These are phyloP conservation scores for Chionis minor DNA, from an alignment of 2,113 vertebrate genomes.

Conservation along the genomic window DNA sequence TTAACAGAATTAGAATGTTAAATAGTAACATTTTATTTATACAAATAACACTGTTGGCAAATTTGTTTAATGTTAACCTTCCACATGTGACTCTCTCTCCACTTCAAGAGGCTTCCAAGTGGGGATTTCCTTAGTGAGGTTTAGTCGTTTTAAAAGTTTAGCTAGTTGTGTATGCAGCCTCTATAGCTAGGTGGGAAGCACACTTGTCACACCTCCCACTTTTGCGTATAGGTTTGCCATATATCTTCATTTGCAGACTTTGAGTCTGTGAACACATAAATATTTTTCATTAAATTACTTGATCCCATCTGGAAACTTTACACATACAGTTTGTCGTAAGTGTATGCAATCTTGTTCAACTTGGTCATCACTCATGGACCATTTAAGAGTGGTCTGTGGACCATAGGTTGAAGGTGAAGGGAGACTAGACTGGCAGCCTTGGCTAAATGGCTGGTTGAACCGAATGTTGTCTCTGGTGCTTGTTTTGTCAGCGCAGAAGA, in stretches of 20 bases:
- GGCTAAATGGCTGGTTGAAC: background rate
- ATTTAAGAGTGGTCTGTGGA: background rate
- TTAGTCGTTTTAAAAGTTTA: background rate
- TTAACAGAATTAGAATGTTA: background rate
- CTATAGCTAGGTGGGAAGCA: background rate
- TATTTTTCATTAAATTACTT: background rate
- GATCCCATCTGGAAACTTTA: background rate
- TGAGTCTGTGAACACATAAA: background rate
- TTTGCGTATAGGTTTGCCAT: background rate
- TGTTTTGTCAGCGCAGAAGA: background rate
- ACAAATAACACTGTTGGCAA: background rate
- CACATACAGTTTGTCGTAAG: accelerated
- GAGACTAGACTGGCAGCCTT: background rate
- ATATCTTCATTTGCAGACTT: background rate
- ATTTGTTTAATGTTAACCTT: background rate
- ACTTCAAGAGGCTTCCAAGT: background rate
- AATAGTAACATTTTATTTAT: background rate
- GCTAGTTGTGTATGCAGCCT: background rate
- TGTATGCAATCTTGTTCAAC: accelerated
- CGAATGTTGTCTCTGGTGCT: background rate
- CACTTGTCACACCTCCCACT: background rate
- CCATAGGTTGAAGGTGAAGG: background rate
- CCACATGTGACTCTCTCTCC: background rate
- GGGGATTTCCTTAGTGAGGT: background rate
- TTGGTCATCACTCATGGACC: accelerated